Evolutionary conservation across 2,888 invertebrate species (phyloP).

Genomic region (Petrolisthes manimaculis): DNA sequence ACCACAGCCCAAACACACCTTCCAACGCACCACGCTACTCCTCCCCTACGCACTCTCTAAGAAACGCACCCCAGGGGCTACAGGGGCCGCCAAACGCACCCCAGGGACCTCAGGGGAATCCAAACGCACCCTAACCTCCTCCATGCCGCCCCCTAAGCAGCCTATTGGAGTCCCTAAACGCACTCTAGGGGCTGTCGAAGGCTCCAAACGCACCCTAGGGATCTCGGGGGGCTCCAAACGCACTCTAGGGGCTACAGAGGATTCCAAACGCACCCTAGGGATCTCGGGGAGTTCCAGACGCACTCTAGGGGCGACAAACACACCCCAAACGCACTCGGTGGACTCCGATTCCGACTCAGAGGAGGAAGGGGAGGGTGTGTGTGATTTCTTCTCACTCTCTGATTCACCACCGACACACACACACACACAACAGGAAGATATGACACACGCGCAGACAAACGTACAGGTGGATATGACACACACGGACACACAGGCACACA

Average conservation of each 20-base stretch:
- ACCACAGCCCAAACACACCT: slow-evolving; percentile 64
- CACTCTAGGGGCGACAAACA: neutral
- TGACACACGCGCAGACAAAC: neutral
- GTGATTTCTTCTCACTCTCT: slow-evolving; percentile 52
- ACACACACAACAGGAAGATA: neutral
- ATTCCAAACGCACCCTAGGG: too few relatives aligned
- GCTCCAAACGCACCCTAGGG: too few relatives aligned
- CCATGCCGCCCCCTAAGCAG: too few relatives aligned
- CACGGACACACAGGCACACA: neutral
- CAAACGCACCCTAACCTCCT: too few relatives aligned
- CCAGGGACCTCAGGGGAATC: neutral
- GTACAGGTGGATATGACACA: neutral
- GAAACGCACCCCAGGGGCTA: slow-evolving; percentile 12
- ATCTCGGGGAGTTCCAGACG: too few relatives aligned
- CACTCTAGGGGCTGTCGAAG: too few relatives aligned
- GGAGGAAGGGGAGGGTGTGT: slow-evolving; percentile 21
- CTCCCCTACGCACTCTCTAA: slow-evolving; percentile 61
- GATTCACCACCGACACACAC: neutral
- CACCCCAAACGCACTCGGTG: too few relatives aligned
- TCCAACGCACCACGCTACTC: slow-evolving; percentile 47
- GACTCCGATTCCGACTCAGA: slow-evolving; percentile 42
- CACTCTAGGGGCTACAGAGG: too few relatives aligned
- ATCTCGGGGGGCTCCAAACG: too few relatives aligned
- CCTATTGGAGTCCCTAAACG: too few relatives aligned
- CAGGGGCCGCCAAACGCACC: neutral